phyloP scores from a whole-genome alignment of 2,797 vertebrate genomes.

The Melanogrammus aeglefinus region DNA sequence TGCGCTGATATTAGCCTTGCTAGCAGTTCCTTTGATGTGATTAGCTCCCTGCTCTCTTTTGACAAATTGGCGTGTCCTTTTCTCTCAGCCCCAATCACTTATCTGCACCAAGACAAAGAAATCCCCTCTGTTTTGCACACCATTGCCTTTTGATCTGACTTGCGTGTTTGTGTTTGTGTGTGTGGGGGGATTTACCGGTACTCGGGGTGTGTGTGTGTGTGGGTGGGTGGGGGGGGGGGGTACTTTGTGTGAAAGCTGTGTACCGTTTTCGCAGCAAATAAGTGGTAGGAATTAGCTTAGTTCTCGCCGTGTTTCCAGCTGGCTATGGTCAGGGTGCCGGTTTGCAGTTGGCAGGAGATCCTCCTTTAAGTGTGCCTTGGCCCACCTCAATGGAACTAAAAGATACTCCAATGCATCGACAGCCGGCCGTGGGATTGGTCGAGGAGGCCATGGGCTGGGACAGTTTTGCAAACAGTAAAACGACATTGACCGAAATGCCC shows the following conservation, averaged over 20 bases:
- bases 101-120: conserved; percentile 68
- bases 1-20: conserved; percentile 65
- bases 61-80: conserved; percentile 72
- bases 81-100: conserved; percentile 60
- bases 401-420: conserved; percentile 14
- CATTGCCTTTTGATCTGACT: background rate
- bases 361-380: background rate
- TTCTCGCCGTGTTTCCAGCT: conserved; percentile 19
- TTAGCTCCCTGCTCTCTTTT: conserved; percentile 67
- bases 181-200: background rate
- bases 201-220: background rate
- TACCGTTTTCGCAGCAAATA: background rate
- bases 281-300: too few relatives aligned
- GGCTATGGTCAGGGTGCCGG: conserved; percentile 23
- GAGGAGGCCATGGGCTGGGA: too few relatives aligned
- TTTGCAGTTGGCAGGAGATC: conserved; percentile 26
- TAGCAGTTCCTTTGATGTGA: conserved; percentile 72
- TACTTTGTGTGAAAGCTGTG: background rate
- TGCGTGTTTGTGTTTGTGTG: background rate
- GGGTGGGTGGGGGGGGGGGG: background rate
- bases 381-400: conserved; percentile 27
- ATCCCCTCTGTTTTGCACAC: conserved; percentile 38
- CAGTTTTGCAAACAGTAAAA: too few relatives aligned
- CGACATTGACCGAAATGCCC: too few relatives aligned
- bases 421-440: background rate